Base-by-base conservation (phyloP, 2,113 vertebrate species). In the Rattus norvegicus region DNA sequence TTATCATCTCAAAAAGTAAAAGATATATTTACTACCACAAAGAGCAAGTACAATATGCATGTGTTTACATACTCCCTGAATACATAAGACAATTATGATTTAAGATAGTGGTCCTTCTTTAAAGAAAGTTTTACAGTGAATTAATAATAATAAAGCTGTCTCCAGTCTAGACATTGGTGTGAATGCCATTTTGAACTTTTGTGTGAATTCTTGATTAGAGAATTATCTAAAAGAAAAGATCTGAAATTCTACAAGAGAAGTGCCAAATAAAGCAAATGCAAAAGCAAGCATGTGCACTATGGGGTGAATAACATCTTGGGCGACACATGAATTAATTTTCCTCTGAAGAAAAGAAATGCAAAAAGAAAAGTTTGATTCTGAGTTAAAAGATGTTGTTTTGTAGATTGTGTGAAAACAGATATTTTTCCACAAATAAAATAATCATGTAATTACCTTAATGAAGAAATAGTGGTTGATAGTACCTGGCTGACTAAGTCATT, bases 351-450 rank as follows among this genome's bases (percentile, higher is more conserved):
- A 61, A 16, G 3, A 36, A 36, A 3, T 43, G 2, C 11, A 56
- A 67, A 30, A 1, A 77, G 72, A 43, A 5, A 43, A 47, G 28
- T 43, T 22, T 16, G 47, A 11, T 75, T 91, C 10, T 63, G 14
- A 85, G 17, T 85, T 65, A 79, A 7, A 92, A 76, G 16, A 26
- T 28, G 1, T 16, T 10, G n/a, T 59, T 22, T 26, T 54, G 1
- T 52, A 56, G 91, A 93, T 10, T 73, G 7, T 67, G 5, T 30
- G 20, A 65, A 81, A 76, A 22, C 52, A 93, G 10, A 8, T 67
- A n/a, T 59, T 89, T 85, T 67, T 91, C 13, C 54, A 77, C 61
- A 92, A 90, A 83, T 77, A 67, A 56, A 88, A 70, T 86, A 43
- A 54, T 92, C 86, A 6, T 56, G 4, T 87, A 67, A 83, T 86